Evolutionary conservation across 2,797 vertebrate species (phyloP), one percentile per base, ranked within the genome.

Genomic region (Enteromius viviparus): DNA sequence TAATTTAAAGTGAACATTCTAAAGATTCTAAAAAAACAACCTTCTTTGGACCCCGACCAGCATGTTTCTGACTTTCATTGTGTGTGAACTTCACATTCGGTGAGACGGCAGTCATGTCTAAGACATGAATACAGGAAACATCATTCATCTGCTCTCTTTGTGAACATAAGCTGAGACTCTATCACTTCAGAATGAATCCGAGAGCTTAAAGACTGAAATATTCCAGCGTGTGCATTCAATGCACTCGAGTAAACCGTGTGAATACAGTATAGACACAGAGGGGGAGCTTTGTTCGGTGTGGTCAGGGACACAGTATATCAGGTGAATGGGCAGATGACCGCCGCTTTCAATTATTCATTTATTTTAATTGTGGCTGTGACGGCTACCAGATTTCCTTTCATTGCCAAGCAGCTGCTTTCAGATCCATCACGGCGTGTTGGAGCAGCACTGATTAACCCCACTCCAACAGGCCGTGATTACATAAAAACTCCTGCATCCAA

Each of bases 271-370:
- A 72, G n/a, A 47, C 23, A 32, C 26, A 64, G 66, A 55, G 70
- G 60, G 85, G 10, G 62, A 51, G 76, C 45, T 66, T 81, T 37
- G 86, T 42, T 69, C 53, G 7, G n/a, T 69, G 17, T 62, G 85
- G 69, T 79, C 84, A 82, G 81, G 72, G 78, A 81, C 80, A 79
- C 49, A 9, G 42, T 71, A 37, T 66, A 83, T 78, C 84, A 80
- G 83, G 74, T 89, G 85, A 79, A 87, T 81, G 75, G 78, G 74
- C 64, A 84, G 88, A 87, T 76, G 85, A 86, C 78, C 78, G 74
- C 23, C 37, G 21, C 23, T 47, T 26, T 89, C 19, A 87, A 89
- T 89, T 86, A 89, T 87, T 89, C 83, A 86, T 84, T 76, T 70
- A 66, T 81, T 86, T 83, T 81, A 62, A 85, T 80, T 49, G 76